Conservation (phyloP, 2,113 vertebrate genomes). For the Myotis lucifugus region DNA sequence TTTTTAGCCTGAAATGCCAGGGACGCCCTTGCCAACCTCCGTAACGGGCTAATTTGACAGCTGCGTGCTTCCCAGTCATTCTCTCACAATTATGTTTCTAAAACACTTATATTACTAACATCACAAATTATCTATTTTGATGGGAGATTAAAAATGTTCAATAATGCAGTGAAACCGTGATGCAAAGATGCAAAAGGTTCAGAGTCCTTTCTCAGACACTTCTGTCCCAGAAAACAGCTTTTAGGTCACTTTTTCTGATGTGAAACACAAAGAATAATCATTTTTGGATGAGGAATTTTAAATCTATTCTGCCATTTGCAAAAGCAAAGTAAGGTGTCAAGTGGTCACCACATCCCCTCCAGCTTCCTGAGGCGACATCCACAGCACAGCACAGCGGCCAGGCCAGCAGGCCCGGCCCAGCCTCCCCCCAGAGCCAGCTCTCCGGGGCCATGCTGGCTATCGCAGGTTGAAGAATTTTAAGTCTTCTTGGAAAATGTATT, state of each 20-base stretch:
- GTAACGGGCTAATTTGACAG: neutral
- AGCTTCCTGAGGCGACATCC: neutral
- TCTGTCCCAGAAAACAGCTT: neutral
- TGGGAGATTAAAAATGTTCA: neutral
- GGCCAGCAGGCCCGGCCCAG: neutral
- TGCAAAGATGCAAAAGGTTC: neutral
- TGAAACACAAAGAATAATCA: neutral
- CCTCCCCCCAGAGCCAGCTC: neutral
- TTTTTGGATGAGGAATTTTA: neutral
- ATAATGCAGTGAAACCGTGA: neutral
- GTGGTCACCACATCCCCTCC: neutral
- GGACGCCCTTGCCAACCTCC: neutral
- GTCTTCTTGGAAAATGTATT: neutral
- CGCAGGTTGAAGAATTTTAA: neutral
- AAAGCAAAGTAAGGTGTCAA: neutral
- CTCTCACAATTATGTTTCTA: neutral
- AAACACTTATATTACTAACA: neutral
- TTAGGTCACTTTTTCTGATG: neutral
- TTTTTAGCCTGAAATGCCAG: slow-evolving; percentile 19
- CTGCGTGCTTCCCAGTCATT: neutral
- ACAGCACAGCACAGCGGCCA: fast-evolving
- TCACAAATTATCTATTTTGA: neutral
- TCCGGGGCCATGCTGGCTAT: neutral
- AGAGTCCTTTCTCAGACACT: neutral
- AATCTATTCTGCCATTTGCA: neutral